These are phyloP conservation scores for Asbolus verrucosus DNA, from an alignment of 1,140 invertebrate species.

Conservation along the genomic window DNA sequence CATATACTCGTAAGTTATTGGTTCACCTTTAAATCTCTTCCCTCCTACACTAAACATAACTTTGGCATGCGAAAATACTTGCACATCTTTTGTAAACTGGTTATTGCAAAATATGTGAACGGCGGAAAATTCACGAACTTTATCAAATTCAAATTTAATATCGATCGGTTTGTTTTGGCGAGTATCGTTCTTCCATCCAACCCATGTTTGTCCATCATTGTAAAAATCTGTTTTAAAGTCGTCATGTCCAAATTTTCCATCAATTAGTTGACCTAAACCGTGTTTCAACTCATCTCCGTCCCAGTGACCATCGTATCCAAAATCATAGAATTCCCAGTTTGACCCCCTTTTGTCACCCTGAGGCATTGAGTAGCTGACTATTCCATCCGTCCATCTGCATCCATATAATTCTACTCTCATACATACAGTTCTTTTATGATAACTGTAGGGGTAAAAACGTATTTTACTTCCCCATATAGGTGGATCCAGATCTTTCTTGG, in stretches of 20 bases:
- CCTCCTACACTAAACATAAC: slow-evolving; percentile 80
- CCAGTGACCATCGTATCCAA: slow-evolving; percentile 81
- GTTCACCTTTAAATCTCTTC: slow-evolving; percentile 73
- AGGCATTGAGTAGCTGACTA: slow-evolving; percentile 85
- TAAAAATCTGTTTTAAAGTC: slow-evolving; percentile 80
- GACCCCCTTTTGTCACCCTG: slow-evolving; percentile 80
- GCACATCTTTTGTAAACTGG: slow-evolving; percentile 83
- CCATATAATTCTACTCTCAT: slow-evolving; percentile 84
- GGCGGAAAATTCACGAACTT: slow-evolving; percentile 86
- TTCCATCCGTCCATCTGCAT: slow-evolving; percentile 79
- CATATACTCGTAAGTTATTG: slow-evolving; percentile 70
- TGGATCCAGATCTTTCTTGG: slow-evolving; percentile 77
- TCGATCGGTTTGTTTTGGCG: slow-evolving; percentile 75
- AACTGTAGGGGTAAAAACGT: slow-evolving; percentile 80
- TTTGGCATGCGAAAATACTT: slow-evolving; percentile 75
- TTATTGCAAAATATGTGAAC: slow-evolving; percentile 87
- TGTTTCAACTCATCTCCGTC: slow-evolving; percentile 70
- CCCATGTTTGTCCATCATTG: slow-evolving; percentile 82
- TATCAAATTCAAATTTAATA: slow-evolving; percentile 90
- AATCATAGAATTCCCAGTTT: slow-evolving; percentile 83
- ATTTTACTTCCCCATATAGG: slow-evolving; percentile 80
- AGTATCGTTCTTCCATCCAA: slow-evolving; percentile 91
- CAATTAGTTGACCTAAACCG: slow-evolving; percentile 90
- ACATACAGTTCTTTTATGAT: slow-evolving; percentile 80
- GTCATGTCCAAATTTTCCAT: slow-evolving; percentile 71